phyloP scores from a whole-genome alignment of 2,113 vertebrate species.

The Melanerpes formicivorus region DNA sequence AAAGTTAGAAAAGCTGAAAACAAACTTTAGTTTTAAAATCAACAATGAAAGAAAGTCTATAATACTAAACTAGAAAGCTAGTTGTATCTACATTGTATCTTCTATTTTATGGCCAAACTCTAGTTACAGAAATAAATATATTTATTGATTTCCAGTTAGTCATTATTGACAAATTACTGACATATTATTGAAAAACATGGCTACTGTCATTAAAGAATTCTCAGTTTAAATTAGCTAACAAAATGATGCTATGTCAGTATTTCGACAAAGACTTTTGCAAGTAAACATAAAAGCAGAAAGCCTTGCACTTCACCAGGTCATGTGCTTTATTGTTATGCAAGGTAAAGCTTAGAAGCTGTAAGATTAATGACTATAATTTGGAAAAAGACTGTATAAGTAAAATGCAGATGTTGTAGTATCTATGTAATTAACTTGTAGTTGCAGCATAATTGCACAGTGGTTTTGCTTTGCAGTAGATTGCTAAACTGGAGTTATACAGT shows the following conservation, averaged over 20 bases:
- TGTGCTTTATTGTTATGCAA: not conserved
- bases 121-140: not conserved
- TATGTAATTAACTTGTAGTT: conserved; percentile 41
- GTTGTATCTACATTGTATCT: too few relatives aligned
- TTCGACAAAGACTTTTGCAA: not conserved
- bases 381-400: conserved; percentile 18
- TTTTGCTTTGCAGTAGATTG: not conserved
- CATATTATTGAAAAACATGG: not conserved
- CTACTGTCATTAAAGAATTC: not conserved
- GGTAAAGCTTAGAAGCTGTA: conserved; percentile 2
- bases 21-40: not conserved
- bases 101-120: not conserved
- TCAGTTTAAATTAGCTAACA: not conserved
- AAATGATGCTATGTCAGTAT: rapidly evolving
- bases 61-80: not conserved
- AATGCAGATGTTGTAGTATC: conserved; percentile 40
- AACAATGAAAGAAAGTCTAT: not conserved
- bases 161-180: not conserved
- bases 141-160: not conserved
- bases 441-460: conserved; percentile 20
- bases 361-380: conserved; percentile 41
- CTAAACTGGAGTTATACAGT: not conserved
- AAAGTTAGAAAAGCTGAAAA: not conserved
- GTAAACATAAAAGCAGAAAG: not conserved
- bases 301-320: not conserved